phyloP scores from a whole-genome alignment of 2,113 vertebrate genomes.

The Pelusios castaneus region DNA sequence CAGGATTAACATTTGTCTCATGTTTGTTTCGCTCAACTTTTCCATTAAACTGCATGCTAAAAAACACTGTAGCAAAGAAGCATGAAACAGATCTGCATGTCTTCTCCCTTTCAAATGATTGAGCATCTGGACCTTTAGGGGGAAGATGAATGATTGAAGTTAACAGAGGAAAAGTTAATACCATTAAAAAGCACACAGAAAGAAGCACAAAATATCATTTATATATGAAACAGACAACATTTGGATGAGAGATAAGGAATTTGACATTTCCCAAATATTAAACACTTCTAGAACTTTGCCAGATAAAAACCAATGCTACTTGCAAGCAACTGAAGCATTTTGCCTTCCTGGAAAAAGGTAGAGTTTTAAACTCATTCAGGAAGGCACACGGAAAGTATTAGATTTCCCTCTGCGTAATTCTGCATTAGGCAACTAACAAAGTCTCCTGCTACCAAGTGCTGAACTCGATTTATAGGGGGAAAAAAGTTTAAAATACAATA shows the following conservation, averaged over 20 bases:
- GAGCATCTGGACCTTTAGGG: background rate
- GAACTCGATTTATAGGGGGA: background rate
- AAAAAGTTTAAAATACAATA: background rate
- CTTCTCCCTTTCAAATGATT: accelerated
- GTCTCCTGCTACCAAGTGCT: background rate
- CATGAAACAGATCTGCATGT: background rate
- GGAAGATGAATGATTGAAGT: accelerated
- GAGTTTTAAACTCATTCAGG: background rate
- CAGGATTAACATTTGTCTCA: background rate
- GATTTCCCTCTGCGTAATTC: background rate
- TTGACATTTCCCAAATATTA: background rate
- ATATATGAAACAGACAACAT: background rate
- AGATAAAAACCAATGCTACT: background rate
- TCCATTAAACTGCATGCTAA: background rate
- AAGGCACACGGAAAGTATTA: background rate
- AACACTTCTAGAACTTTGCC: background rate
- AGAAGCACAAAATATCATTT: background rate
- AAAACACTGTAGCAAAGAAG: background rate
- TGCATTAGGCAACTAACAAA: background rate
- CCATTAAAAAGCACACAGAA: background rate
- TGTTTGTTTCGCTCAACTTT: background rate
- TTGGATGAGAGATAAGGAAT: background rate
- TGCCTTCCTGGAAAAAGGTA: background rate
- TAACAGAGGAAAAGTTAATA: background rate
- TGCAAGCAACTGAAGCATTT: background rate